These are phyloP conservation scores for Ormyrus rosae DNA, from an alignment of 2,888 invertebrate species.

Conservation along the genomic window DNA sequence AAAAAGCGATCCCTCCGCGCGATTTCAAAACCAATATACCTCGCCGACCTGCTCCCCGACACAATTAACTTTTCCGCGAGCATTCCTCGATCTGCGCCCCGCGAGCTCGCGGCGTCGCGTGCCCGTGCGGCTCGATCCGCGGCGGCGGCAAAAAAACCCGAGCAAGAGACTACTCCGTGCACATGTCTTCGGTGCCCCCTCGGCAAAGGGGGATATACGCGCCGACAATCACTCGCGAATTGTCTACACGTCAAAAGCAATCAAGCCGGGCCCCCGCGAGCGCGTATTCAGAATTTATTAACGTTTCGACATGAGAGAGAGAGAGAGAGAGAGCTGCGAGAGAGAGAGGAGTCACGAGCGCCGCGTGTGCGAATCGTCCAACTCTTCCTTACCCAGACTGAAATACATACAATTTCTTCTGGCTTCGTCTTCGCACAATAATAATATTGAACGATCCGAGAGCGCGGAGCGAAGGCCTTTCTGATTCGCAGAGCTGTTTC, in stretches of 20 bases:
- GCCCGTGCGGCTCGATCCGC: not conserved
- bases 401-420: slow-evolving; percentile 21
- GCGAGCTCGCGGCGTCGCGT: no score
- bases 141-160: not conserved
- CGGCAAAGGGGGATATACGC: slow-evolving; percentile 8
- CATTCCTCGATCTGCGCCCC: not conserved
- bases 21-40: no score
- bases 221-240: slow-evolving; percentile 68
- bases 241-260: slow-evolving; percentile 68
- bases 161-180: not conserved
- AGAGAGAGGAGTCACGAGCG: slow-evolving; percentile 37
- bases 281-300: slow-evolving; percentile 68
- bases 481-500: no score
- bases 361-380: slow-evolving; percentile 36
- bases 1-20: no score
- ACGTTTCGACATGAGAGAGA: slow-evolving; percentile 44
- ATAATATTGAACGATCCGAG: slow-evolving; percentile 23
- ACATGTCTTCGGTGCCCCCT: slow-evolving; percentile 2
- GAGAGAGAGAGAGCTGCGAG: slow-evolving; percentile 1
- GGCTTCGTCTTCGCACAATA: slow-evolving; percentile 27
- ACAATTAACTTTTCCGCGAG: slow-evolving; percentile 15
- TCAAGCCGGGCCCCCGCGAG: slow-evolving; percentile 61
- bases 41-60: not conserved
- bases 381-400: slow-evolving; percentile 21
- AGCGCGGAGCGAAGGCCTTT: no score